Evolutionary conservation across 1,140 invertebrate genomes (phyloP).

Genomic region (Caerostris extrusa): DNA sequence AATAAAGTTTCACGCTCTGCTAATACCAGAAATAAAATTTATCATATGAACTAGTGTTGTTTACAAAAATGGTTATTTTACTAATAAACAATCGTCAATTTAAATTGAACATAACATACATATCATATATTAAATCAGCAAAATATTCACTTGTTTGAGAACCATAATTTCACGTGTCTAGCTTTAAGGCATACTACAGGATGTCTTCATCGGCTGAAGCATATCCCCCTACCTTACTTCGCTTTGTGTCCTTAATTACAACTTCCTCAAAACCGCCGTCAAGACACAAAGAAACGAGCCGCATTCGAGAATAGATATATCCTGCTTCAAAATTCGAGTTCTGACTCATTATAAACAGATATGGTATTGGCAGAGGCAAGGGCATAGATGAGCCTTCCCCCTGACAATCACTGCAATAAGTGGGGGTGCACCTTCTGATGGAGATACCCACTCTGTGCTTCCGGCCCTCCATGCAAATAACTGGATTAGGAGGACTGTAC

Average conservation of each 20-base stretch:
- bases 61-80: no score
- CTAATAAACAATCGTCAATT: no score
- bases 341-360: constrained; percentile 60
- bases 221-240: neutral
- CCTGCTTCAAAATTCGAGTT: neutral
- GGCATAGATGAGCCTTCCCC: neutral
- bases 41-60: no score
- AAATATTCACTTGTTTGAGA: neutral
- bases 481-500: constrained; percentile 58
- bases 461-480: constrained; percentile 66
- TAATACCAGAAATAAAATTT: no score
- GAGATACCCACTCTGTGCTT: constrained; percentile 29
- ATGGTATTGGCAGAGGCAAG: constrained; percentile 21
- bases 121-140: no score
- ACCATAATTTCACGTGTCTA: neutral
- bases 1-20: no score
- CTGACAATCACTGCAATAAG: constrained; percentile 30
- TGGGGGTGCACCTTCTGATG: constrained; percentile 32
- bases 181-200: neutral
- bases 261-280: constrained; percentile 15
- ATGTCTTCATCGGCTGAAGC: neutral
- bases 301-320: constrained; percentile 4
- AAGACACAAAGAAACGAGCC: constrained; percentile 40
- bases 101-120: no score
- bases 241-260: constrained; percentile 62